A percentile compares a stretch with the other conserved stretches of the same genome.
phyloP scores from a whole-genome alignment of 1,140 invertebrate species.

The Asobara japonica region DNA sequence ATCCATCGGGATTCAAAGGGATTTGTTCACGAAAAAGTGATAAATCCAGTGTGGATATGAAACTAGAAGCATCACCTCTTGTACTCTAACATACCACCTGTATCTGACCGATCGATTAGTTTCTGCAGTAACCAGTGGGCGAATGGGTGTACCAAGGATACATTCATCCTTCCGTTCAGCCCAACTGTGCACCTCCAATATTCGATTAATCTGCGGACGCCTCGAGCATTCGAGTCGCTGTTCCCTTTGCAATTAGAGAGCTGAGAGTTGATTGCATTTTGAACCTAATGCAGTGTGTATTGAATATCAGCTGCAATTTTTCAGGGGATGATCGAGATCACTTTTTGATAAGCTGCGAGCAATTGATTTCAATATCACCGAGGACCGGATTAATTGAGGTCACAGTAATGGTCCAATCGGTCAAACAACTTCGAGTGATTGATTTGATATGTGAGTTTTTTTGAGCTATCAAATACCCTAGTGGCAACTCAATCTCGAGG shows the following conservation, averaged over 20 bases:
- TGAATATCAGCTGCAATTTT: neutral
- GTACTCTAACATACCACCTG: neutral
- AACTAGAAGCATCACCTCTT: neutral
- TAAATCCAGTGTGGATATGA: neutral
- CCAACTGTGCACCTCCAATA: neutral
- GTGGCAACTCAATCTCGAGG: neutral
- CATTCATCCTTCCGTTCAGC: neutral
- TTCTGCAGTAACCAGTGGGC: neutral
- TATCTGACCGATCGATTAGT: slow-evolving; percentile 1
- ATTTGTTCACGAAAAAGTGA: neutral
- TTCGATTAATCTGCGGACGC: slow-evolving; percentile 15
- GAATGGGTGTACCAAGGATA: slow-evolving; percentile 11
- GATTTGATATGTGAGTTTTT: neutral
- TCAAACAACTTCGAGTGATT: neutral
- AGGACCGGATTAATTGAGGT: no score
- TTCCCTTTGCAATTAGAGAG: slow-evolving; percentile 12
- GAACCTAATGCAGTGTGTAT: neutral
- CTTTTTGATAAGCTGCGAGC: no score
- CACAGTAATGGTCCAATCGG: neutral
- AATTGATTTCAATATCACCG: no score
- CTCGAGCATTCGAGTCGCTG: slow-evolving; percentile 5
- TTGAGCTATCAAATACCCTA: neutral
- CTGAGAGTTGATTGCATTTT: slow-evolving; percentile 13
- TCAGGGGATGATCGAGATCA: no score
- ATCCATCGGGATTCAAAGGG: slow-evolving; percentile 9